These are phyloP conservation scores for Orchesella cincta DNA, from an alignment of 1,140 invertebrate genomes.

Conservation along the genomic window DNA sequence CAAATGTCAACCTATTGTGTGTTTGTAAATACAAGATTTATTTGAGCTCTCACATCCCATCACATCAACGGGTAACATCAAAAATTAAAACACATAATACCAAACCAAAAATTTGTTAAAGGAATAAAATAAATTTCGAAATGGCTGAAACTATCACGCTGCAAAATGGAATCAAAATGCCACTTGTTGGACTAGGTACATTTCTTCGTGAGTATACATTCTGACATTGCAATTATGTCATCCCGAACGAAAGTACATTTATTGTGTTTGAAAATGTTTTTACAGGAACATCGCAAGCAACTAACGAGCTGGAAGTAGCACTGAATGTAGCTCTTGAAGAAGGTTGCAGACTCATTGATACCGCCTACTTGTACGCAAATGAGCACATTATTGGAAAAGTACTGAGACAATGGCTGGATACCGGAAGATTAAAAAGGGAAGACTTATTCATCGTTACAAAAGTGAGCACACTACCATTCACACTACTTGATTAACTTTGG, in stretches of 20 bases:
- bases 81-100: no score
- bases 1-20: no score
- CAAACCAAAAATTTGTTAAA: no score
- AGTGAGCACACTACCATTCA: constrained; percentile 56
- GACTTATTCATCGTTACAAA: constrained; percentile 83
- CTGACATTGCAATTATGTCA: background rate
- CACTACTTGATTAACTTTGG: background rate
- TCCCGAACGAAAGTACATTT: background rate
- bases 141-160: constrained; percentile 39
- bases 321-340: constrained; percentile 65
- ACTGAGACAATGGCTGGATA: constrained; percentile 71
- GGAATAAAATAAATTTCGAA: no score
- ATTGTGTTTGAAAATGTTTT: background rate
- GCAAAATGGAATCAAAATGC: constrained; percentile 48
- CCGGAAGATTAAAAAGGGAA: constrained; percentile 69
- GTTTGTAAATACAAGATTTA: no score
- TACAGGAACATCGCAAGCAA: constrained; percentile 52
- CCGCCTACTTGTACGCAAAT: constrained; percentile 78
- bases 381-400: constrained; percentile 76
- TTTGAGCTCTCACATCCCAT: no score
- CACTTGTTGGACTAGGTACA: constrained; percentile 44
- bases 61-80: no score
- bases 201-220: constrained; percentile 8
- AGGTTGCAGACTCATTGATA: constrained; percentile 79
- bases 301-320: constrained; percentile 65